Evolutionary conservation across 2,113 vertebrate species (phyloP).

Genomic region (Oxyura jamaicensis): DNA sequence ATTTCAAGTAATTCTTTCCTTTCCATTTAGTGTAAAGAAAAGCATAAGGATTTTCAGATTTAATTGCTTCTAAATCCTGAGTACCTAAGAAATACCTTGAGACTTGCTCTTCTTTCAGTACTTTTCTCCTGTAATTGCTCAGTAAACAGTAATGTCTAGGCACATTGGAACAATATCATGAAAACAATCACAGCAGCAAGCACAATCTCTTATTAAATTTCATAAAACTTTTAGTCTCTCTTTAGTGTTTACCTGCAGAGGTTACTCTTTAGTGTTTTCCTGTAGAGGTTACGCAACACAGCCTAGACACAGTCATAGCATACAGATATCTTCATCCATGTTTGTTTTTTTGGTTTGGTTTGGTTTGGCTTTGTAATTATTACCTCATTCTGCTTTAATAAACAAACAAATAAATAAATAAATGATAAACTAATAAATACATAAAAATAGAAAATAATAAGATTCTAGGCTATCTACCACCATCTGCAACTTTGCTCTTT

Average conservation of each 20-base stretch:
- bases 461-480: background rate
- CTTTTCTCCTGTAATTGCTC: background rate
- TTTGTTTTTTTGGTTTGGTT: no score
- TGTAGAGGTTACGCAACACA: background rate
- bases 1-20: background rate
- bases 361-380: background rate
- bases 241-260: background rate
- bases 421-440: background rate
- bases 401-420: background rate
- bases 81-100: background rate
- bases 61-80: background rate
- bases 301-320: background rate
- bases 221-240: background rate
- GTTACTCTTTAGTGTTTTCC: background rate
- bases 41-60: background rate
- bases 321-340: background rate
- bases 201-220: background rate
- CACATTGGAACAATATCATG: background rate
- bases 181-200: background rate
- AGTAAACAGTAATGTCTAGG: background rate
- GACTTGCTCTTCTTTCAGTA: background rate
- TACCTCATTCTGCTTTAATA: background rate
- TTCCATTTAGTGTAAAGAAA: background rate
- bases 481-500: background rate
- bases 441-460: background rate